Evolutionary conservation across 2,113 vertebrate genomes (phyloP).

Genomic region (Andinoacara biseriatus): DNA sequence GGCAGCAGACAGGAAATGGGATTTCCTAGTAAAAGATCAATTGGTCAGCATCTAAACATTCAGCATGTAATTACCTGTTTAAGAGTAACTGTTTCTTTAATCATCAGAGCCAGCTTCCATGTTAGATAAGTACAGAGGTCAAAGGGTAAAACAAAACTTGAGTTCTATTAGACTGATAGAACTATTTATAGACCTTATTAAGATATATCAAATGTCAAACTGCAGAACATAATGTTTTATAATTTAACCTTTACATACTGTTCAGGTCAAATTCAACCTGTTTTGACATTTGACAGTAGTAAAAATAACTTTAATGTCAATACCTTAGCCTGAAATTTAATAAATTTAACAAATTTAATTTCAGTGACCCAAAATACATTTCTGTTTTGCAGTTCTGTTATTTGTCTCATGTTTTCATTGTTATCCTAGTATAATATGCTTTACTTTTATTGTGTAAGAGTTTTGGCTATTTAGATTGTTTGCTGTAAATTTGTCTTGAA

Average conservation of each 20-base stretch:
- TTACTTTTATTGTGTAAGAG: neutral
- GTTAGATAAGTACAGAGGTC: neutral
- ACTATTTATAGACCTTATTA: neutral
- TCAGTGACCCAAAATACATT: neutral
- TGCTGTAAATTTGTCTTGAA: neutral
- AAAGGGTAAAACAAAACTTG: neutral
- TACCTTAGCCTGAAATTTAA: neutral
- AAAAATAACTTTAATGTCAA: neutral
- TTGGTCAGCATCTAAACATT: slow-evolving; percentile 3
- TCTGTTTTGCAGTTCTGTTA: neutral
- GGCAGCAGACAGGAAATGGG: slow-evolving; percentile 21
- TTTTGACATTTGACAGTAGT: neutral
- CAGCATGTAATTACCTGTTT: slow-evolving; percentile 2
- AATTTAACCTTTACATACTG: too few species aligned
- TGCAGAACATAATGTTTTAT: too few species aligned
- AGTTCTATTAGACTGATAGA: neutral
- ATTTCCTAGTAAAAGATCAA: neutral
- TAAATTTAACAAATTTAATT: neutral
- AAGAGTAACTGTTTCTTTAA: neutral
- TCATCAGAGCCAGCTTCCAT: neutral
- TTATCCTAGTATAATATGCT: neutral
- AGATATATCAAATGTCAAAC: neutral
- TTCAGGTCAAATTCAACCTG: neutral
- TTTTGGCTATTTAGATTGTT: neutral
- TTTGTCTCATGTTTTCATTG: neutral